Evolutionary conservation across 2,113 vertebrate genomes (phyloP), one percentile per base, ranked within the genome.

Genomic region (Ceyx melanurus): DNA sequence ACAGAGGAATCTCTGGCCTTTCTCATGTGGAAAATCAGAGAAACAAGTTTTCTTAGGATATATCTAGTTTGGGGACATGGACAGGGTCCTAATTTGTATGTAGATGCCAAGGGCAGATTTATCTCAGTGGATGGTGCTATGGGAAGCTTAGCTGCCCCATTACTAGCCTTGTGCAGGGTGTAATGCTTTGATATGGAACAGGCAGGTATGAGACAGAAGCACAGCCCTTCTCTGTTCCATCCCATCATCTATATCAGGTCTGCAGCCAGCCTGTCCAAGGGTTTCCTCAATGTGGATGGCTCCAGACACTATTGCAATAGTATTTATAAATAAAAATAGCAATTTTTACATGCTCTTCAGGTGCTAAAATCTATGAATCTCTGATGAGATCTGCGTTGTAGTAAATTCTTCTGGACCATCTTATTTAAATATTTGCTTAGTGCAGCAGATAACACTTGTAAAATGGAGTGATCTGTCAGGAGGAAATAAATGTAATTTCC

Each of bases 401-500:
- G 82, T 82, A 92, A 93, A 94, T 93, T 82, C 51, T 89, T 46
- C 82, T 48, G 22, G 78, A 56, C 82, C 46, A 82, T 71, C 75
- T 91, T 93, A 93, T 95, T 95, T 94, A 93, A 94, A 96, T 96
- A 94, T 96, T 95, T 96, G 91, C 91, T 95, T 92, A 93, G 91
- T 89, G 82, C 82, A 92, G 82, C 92, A 95, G 75, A 93, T 85
- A 93, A 87, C 67, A 48, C 64, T 64, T 1, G 1, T 82, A 89
- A 90, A 95, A 96, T 51, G 46, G 81, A 92, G 74, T 23, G 51
- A 92, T 93, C 75, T 93, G 91, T 91, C 92, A 93, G 72, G 54
- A 92, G 17, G 56, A 96, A 94, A 92, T 62, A 89, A 92, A 95
- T 71, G 84, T 54, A n/a, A 92, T 85, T 89, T 88, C 37, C 79